These are phyloP conservation scores for Berghia stephanieae DNA, from an alignment of 1,140 invertebrate species.

Conservation along the genomic window DNA sequence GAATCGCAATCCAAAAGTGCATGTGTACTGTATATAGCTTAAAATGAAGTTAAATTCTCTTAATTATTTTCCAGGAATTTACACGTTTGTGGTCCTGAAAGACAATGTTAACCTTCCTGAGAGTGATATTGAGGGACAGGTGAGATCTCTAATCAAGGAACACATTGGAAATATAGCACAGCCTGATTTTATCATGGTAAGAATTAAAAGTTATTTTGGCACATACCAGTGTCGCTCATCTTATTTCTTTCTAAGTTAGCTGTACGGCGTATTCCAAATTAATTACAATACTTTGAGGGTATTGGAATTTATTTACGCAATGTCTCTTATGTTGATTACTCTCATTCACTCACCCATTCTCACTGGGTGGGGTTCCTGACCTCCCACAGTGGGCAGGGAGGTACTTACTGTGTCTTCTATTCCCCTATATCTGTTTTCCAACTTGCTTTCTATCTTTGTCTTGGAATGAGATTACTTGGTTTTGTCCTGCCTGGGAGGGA, in stretches of 20 bases:
- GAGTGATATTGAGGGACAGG: slow-evolving; percentile 48
- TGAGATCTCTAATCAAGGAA: slow-evolving; percentile 50
- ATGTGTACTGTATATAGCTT: not conserved
- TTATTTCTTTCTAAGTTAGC: not conserved
- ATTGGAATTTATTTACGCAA: not conserved
- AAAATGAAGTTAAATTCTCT: not conserved
- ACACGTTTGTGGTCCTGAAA: slow-evolving; percentile 66
- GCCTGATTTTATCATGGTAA: slow-evolving; percentile 64
- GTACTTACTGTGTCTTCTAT: too few relatives aligned
- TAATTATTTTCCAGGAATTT: slow-evolving; percentile 51
- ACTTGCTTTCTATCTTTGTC: too few relatives aligned
- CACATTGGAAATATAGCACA: slow-evolving; percentile 63
- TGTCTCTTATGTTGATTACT: not conserved
- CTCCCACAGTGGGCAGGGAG: too few relatives aligned
- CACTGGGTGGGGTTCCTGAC: too few relatives aligned
- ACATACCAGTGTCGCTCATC: not conserved
- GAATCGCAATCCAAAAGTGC: not conserved
- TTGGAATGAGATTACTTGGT: too few relatives aligned
- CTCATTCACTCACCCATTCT: not conserved
- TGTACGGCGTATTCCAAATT: not conserved
- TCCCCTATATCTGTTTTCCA: too few relatives aligned
- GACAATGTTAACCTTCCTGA: slow-evolving; percentile 41
- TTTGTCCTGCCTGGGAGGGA: too few relatives aligned
- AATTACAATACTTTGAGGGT: not conserved
- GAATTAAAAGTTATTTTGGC: not conserved